Percentiles rank a stretch among this genome's conserved stretches.
phyloP scores from a whole-genome alignment of 1,140 invertebrate species.

The Micrasema longulum region DNA sequence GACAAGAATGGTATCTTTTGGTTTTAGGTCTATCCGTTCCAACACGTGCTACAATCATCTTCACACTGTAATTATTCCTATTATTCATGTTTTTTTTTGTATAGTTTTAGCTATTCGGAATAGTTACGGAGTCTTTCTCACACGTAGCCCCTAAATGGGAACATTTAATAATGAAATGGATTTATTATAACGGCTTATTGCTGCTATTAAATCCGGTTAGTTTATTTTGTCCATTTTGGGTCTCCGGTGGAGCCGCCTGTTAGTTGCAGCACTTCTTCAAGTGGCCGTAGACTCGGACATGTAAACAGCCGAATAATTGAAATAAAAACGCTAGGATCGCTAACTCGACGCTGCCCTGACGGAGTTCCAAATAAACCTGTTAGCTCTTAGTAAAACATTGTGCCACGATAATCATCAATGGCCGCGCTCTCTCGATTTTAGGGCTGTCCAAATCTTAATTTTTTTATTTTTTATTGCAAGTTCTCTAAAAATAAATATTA shows the following conservation, averaged over 20 bases:
- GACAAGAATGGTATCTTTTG: too few relatives aligned
- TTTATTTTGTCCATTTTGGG: constrained; percentile 30
- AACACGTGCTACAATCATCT: too few relatives aligned
- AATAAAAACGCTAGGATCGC: constrained; percentile 39
- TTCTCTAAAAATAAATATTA: too few relatives aligned
- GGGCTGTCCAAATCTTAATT: constrained; percentile 1
- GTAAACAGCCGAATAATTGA: constrained; percentile 47
- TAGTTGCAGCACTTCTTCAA: constrained; percentile 14
- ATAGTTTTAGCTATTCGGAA: background rate
- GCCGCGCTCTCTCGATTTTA: background rate
- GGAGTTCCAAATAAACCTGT: constrained; percentile 44
- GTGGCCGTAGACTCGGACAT: constrained; percentile 13
- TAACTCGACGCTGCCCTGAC: constrained; percentile 34
- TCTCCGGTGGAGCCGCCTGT: constrained; percentile 10
- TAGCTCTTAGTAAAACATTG: constrained; percentile 39
- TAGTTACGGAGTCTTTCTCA: background rate
- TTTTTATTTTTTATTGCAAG: too few relatives aligned
- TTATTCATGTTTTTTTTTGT: too few relatives aligned
- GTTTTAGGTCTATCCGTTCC: too few relatives aligned
- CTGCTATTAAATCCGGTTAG: constrained; percentile 19
- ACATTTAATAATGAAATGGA: constrained; percentile 28
- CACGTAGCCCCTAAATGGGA: constrained; percentile 7
- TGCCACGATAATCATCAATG: constrained; percentile 18
- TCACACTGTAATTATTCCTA: too few relatives aligned
- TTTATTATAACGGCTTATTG: constrained; percentile 15